phyloP scores from a whole-genome alignment of 2,113 vertebrate genomes.

The Bungarus multicinctus region DNA sequence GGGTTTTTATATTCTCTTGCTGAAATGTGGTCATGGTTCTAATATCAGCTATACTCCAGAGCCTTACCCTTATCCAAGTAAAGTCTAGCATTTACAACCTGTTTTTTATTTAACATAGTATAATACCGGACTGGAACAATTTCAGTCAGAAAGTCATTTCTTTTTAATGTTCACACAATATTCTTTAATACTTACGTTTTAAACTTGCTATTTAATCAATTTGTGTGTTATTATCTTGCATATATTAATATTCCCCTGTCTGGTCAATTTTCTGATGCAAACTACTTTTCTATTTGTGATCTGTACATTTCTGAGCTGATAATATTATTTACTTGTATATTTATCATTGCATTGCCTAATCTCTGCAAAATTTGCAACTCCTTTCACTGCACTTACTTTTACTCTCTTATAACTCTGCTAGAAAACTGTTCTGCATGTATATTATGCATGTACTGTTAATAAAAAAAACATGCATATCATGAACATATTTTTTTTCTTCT shows the following conservation, averaged over 20 bases:
- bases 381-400: slow-evolving; percentile 7
- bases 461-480: background rate
- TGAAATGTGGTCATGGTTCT: background rate
- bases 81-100: background rate
- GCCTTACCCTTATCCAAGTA: background rate
- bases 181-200: background rate
- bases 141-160: background rate
- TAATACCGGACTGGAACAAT: background rate
- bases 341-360: slow-evolving; percentile 3
- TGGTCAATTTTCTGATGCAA: background rate
- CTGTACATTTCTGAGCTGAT: background rate
- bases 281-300: background rate
- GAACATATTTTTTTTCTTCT: background rate
- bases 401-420: background rate
- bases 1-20: background rate
- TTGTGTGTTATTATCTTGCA: background rate
- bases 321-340: background rate
- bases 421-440: background rate
- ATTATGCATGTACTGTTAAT: slow-evolving; percentile 14
- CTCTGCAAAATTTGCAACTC: background rate
- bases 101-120: background rate
- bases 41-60: background rate
- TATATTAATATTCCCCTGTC: background rate
- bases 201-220: background rate
- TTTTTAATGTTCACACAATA: background rate